Conservation (phyloP, 2,797 vertebrate species). For the Leuciscus waleckii region DNA sequence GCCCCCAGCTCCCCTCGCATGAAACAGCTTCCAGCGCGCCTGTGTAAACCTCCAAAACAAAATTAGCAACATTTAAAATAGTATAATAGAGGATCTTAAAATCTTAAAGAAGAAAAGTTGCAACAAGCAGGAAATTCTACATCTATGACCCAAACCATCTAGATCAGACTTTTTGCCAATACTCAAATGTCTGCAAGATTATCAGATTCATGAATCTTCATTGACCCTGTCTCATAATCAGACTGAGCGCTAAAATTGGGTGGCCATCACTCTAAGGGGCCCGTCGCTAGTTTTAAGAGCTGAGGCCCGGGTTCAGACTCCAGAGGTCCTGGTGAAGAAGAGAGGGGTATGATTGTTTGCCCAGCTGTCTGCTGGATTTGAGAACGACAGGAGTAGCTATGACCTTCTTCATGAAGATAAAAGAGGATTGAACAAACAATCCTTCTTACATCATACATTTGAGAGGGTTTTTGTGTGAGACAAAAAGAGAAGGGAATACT, state of each 20-base stretch:
- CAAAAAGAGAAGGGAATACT: not conserved
- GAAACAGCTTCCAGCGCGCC: too few species aligned
- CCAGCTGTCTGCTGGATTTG: constrained; percentile 72
- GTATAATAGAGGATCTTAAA: too few species aligned
- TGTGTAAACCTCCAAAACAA: too few species aligned
- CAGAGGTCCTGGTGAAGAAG: constrained; percentile 62
- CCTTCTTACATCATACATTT: not conserved
- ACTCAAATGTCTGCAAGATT: not conserved
- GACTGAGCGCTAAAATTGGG: constrained; percentile 59
- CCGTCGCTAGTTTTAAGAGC: constrained; percentile 61
- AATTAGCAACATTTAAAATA: not conserved
- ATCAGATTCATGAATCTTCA: constrained; percentile 56
- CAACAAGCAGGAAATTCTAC: not conserved
- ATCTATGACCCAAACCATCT: not conserved
- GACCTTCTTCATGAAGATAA: constrained; percentile 34
- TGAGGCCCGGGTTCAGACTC: constrained; percentile 50
- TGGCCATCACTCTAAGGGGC: constrained; percentile 57
- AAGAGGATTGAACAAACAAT: constrained; percentile 27
- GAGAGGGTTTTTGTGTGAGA: not conserved
- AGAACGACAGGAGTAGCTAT: constrained; percentile 22
- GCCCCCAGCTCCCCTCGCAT: too few species aligned
- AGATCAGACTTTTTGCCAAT: not conserved
- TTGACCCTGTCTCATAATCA: constrained; percentile 62
- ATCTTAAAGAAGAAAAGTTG: not conserved
- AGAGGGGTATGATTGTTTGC: constrained; percentile 72